A percentile compares a stretch with the other conserved stretches of the same genome.
These are phyloP conservation scores for Diarsia brunnea DNA, from an alignment of 2,888 invertebrate genomes.

Conservation along the genomic window DNA sequence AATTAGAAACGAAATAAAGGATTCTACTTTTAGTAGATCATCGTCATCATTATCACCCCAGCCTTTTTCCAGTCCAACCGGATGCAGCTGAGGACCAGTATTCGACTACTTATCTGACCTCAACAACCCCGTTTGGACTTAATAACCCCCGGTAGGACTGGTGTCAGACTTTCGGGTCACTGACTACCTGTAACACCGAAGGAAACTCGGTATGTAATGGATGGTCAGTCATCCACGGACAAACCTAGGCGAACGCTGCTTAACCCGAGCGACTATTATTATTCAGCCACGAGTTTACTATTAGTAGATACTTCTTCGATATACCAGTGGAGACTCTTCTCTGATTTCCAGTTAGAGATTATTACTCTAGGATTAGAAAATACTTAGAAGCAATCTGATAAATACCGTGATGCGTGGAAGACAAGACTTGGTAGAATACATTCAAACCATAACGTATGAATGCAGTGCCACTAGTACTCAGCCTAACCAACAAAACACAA, in stretches of 20 bases:
- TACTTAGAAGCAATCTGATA: background rate
- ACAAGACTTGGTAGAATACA: background rate
- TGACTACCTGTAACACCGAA: too few species aligned
- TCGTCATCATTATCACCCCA: background rate
- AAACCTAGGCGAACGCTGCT: background rate
- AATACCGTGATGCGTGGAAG: background rate
- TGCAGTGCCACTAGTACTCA: background rate
- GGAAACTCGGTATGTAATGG: too few species aligned
- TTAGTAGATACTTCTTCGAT: background rate
- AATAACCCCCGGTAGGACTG: too few species aligned
- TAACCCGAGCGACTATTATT: too few species aligned
- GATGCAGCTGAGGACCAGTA: too few species aligned
- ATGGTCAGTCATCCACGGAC: background rate
- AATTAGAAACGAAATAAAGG: background rate
- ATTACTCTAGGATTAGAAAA: too few species aligned
- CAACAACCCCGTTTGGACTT: too few species aligned
- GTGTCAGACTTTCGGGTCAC: too few species aligned
- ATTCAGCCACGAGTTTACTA: too few species aligned
- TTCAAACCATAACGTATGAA: background rate
- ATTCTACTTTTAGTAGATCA: background rate
- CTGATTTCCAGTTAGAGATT: background rate
- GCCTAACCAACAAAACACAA: too few species aligned
- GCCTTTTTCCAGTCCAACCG: background rate
- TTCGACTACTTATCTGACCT: too few species aligned
- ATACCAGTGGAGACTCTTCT: background rate